Percentiles rank a stretch among this genome's conserved stretches.
Conservation (phyloP, 2,797 vertebrate genomes). For the Sebastes oblongus region DNA sequence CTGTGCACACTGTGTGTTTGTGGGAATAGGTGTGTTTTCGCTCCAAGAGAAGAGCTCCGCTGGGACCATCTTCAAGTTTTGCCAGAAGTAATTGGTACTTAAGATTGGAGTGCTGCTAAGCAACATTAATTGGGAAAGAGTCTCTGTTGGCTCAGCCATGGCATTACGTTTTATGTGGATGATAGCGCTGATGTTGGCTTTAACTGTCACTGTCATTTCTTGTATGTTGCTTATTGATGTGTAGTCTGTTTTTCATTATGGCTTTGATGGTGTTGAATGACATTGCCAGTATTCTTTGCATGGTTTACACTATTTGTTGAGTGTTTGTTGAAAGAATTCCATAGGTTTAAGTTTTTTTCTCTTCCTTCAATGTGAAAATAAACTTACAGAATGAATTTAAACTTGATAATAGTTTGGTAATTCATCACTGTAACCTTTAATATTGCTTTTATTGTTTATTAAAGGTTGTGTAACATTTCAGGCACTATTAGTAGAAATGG, state of each 20-base stretch:
- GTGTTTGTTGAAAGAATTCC: background rate
- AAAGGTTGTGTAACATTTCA: background rate
- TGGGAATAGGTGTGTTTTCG: slow-evolving; percentile 41
- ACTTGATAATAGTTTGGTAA: background rate
- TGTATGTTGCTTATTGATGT: background rate
- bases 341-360: background rate
- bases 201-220: background rate
- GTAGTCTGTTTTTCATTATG: background rate
- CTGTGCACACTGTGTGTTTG: slow-evolving; percentile 3
- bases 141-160: slow-evolving; percentile 31
- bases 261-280: background rate
- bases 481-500: no score
- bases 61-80: slow-evolving; percentile 38
- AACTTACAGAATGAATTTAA: background rate
- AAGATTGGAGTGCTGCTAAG: slow-evolving; percentile 45
- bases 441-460: background rate
- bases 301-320: background rate
- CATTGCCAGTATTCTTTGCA: background rate
- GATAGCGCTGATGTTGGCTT: slow-evolving; percentile 1
- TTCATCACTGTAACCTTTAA: background rate
- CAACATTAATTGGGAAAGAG: slow-evolving; percentile 45
- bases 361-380: background rate
- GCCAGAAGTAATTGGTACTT: slow-evolving; percentile 52
- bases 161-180: slow-evolving; percentile 14
- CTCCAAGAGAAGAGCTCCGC: slow-evolving; percentile 11